phyloP scores from a whole-genome alignment of 2,888 invertebrate genomes.

The Autographa gamma region DNA sequence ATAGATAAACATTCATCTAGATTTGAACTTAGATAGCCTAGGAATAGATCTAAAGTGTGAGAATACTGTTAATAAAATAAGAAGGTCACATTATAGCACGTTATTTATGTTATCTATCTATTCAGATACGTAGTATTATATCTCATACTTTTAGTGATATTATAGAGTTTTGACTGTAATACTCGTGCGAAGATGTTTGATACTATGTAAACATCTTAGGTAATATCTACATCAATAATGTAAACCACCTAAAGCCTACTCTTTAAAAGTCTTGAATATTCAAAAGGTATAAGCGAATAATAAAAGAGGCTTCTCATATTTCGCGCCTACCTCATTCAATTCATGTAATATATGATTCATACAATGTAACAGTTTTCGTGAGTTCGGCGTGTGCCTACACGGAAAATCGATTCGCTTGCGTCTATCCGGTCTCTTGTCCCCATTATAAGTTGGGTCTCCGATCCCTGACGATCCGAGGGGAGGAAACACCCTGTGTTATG shows the following conservation, averaged over 20 bases:
- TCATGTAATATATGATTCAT: slow-evolving; percentile 12
- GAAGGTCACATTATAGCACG: too few relatives aligned
- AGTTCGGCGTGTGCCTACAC: slow-evolving; percentile 18
- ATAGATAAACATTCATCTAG: not conserved
- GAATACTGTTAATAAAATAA: too few relatives aligned
- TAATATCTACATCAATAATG: slow-evolving; percentile 10
- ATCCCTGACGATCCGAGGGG: slow-evolving; percentile 22
- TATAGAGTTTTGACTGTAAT: not conserved
- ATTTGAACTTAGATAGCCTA: not conserved
- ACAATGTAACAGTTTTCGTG: slow-evolving; percentile 22
- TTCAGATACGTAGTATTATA: not conserved
- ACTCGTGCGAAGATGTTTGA: not conserved
- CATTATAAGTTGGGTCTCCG: slow-evolving; percentile 41
- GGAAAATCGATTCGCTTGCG: slow-evolving; percentile 40
- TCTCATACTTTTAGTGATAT: not conserved
- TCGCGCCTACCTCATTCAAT: slow-evolving; percentile 9
- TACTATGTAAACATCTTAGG: not conserved
- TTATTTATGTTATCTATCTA: too few relatives aligned
- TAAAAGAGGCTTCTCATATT: slow-evolving; percentile 16
- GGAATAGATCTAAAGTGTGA: not conserved
- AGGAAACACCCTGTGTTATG: slow-evolving; percentile 23
- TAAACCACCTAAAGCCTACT: slow-evolving; percentile 5
- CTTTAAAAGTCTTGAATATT: slow-evolving; percentile 33
- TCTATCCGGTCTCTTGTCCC: slow-evolving; percentile 30
- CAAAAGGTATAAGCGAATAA: slow-evolving; percentile 4